These are phyloP conservation scores for Hoplias malabaricus DNA, from an alignment of 2,113 vertebrate species.

Conservation along the genomic window DNA sequence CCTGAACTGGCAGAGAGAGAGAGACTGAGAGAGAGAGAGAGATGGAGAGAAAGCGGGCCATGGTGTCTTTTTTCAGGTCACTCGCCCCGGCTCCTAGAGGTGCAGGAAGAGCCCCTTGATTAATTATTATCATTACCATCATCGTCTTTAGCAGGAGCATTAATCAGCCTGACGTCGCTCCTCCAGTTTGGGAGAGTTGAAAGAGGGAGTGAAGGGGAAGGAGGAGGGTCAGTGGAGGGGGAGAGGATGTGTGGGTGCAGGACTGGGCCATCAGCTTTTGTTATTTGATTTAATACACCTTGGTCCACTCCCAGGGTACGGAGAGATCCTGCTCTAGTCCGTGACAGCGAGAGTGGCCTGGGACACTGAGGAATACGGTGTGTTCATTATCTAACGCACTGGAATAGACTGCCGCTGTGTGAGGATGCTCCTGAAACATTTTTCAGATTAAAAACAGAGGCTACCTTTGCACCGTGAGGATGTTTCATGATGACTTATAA, in stretches of 20 bases:
- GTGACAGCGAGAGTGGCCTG: conserved; percentile 19
- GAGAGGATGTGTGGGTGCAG: conserved; percentile 34
- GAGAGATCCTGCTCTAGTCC: neutral
- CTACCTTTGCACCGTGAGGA: no score
- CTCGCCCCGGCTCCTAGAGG: conserved; percentile 64
- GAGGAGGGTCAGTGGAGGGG: neutral
- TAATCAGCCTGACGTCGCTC: conserved; percentile 70
- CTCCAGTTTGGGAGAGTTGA: conserved; percentile 50
- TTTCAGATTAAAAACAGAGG: neutral
- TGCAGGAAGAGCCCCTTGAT: conserved; percentile 74
- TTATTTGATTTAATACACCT: conserved; percentile 42
- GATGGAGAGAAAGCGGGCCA: neutral
- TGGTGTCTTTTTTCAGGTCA: conserved; percentile 77
- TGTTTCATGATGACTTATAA: no score
- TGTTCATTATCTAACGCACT: conserved; percentile 2
- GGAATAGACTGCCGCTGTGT: neutral
- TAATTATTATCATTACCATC: conserved; percentile 79
- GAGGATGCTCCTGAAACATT: neutral
- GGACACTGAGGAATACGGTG: neutral
- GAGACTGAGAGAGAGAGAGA: neutral
- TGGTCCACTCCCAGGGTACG: neutral
- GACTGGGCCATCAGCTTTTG: conserved; percentile 38
- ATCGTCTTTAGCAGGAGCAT: conserved; percentile 69
- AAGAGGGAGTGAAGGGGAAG: neutral
- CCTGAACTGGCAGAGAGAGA: conserved; percentile 74